Evolutionary conservation across 1,140 invertebrate species (phyloP), one percentile per base, ranked within the genome.

Genomic region (Drosophila novamexicana): DNA sequence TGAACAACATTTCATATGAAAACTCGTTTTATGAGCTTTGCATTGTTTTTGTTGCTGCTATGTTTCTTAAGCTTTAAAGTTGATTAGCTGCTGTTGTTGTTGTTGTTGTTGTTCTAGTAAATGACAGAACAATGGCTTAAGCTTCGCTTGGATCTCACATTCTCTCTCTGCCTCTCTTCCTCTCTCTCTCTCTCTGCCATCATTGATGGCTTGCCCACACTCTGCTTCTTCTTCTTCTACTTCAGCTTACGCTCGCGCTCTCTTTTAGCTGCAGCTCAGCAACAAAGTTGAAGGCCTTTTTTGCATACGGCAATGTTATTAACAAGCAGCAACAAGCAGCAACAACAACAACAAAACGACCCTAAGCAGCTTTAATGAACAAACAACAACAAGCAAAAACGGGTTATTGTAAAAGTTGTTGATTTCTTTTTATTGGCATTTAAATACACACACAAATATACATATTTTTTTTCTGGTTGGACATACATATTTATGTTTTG

Each of bases 231-330:
- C 47, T 16, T 37, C 50, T 16, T 47, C 58, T 70, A 65, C 18
- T 18, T 18, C 50, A 29, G 7, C 10, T 53, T 64, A 53, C 56
- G 18, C 37, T 45, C 37, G 14, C 52, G 47, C 50, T 52, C 63
- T 68, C 4, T 12, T 2, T 42, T 10, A 10, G 22, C 50, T 62
- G 63, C 64, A 62, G 42, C 54, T 64, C 34, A 37, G 56, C 57
- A 83, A 69, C 68, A 77, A 76, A 80, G 81, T 77, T 85, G 81
- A 83, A 83, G 81, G 81, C 63, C 77, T 83, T 80, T 78, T 83
- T 80, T 80, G 73, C 81, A 85, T 80, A 68, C 56, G 44, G 52
- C 67, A 75, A 77, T 77, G 69, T 77, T 79, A 72, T 34, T 67
- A 74, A 68, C 58, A 63, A 42, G 12, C 47, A 65, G 45, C 49